Base-by-base conservation (phyloP, 2,797 vertebrate genomes). In the Acanthurus leucopareius region DNA sequence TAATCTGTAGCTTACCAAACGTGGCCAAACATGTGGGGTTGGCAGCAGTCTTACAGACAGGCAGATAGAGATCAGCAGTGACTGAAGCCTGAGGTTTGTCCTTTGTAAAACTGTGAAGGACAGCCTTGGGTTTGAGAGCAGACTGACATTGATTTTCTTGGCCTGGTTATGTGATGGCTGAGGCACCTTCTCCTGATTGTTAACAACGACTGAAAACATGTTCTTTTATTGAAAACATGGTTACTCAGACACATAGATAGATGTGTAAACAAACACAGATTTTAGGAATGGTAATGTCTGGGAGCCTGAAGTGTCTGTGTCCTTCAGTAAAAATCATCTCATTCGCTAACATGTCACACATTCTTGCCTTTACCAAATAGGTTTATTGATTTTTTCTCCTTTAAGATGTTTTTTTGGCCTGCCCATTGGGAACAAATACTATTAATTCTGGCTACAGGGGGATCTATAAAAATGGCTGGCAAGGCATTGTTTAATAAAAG, bases 61-160 rank as follows among this genome's bases (percentile, higher is more conserved):
- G 28, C 58, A 88, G 93, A 94, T 93, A 92, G 63, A 75, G 83
- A 95, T 93, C 91, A 83, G 89, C 79, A 54, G 72, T 52, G 72
- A 85, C 82, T 77, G 79, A 90, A 69, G 89, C 87, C 80, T 64
- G 86, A 64, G 62, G 86, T 91, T 91, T 83, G 92, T 92, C 94
- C 93, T 95, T 93, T 83, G 74, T 60, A 22, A 53, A 65, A 75
- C 77, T 69, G 71, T 90, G 88, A 94, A 95, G 93, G 94, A 88
- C 93, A 91, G 81, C 85, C 77, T 58, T 67, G 61, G 85, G 77
- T 93, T 87, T 89, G 79, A 91, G 80, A 90, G 84, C 77, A 90
- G 66, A 77, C 78, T 58, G 64, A 68, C 88, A 94, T 94, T 87
- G 91, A 94, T 94, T 93, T 93, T 74, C 51, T 65, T 54, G 64